Conservation (phyloP, 2,113 vertebrate species). For the Pitta sordida region DNA sequence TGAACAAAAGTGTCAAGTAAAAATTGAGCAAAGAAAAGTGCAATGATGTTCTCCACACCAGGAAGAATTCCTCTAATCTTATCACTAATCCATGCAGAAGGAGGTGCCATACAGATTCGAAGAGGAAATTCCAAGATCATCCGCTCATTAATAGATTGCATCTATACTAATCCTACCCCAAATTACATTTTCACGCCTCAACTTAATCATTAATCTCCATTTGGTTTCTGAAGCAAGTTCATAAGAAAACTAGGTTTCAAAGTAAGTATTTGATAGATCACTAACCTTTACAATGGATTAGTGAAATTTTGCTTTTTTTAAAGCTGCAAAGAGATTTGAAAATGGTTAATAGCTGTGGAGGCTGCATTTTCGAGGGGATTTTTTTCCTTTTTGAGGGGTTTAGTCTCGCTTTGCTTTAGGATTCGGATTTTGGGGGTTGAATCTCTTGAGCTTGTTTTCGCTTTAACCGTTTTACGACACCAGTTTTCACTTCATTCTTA, state of each 20-base stretch:
- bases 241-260: background rate
- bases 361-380: background rate
- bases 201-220: background rate
- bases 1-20: background rate
- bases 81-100: background rate
- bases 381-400: background rate
- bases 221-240: constrained; percentile 20
- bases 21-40: background rate
- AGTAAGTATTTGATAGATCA: background rate
- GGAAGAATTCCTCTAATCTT: background rate
- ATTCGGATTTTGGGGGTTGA: background rate
- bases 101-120: background rate
- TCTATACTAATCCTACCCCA: background rate
- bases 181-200: background rate
- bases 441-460: background rate
- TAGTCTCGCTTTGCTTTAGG: background rate
- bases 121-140: constrained; percentile 19
- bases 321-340: constrained; percentile 31
- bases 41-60: background rate
- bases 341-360: background rate
- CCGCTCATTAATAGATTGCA: background rate
- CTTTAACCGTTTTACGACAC: background rate
- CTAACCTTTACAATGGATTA: constrained; percentile 24
- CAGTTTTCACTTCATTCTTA: background rate
- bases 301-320: constrained; percentile 23